Percentiles rank a stretch among this genome's conserved stretches.
Evolutionary conservation across 2,113 vertebrate species (phyloP).

Genomic region (Fulica atra): DNA sequence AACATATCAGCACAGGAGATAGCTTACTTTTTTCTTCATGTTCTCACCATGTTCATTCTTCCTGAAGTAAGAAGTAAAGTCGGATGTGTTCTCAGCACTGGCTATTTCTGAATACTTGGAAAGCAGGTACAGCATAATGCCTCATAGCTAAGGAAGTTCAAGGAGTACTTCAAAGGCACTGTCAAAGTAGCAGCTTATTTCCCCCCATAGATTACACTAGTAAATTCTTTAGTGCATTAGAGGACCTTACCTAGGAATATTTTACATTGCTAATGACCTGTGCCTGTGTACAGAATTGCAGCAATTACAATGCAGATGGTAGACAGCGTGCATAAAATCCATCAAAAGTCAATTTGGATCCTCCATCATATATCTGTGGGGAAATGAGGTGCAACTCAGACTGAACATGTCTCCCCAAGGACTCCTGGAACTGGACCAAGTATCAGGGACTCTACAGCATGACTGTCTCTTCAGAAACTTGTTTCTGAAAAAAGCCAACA

Average conservation of each 20-base stretch:
- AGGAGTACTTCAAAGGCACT: neutral
- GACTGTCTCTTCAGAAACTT: neutral
- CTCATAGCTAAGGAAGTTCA: neutral
- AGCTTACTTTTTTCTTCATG: neutral
- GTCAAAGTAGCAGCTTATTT: neutral
- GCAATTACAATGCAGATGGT: neutral
- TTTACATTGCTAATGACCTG: neutral
- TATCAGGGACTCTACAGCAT: neutral
- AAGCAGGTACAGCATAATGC: neutral
- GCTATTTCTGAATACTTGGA: neutral
- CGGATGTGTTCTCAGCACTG: neutral
- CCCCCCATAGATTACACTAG: neutral
- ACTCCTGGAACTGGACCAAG: neutral
- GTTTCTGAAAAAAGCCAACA: neutral
- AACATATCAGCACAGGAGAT: neutral
- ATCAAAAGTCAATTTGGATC: neutral
- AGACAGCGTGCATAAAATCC: neutral
- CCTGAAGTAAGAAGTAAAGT: neutral
- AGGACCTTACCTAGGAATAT: neutral
- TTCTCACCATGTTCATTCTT: neutral
- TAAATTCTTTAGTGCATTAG: neutral
- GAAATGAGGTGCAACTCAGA: neutral
- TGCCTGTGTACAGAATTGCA: neutral
- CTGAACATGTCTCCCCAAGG: neutral
- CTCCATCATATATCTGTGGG: neutral